Conservation (phyloP, 2,888 invertebrate species). For the Drosophila kuntzei region DNA sequence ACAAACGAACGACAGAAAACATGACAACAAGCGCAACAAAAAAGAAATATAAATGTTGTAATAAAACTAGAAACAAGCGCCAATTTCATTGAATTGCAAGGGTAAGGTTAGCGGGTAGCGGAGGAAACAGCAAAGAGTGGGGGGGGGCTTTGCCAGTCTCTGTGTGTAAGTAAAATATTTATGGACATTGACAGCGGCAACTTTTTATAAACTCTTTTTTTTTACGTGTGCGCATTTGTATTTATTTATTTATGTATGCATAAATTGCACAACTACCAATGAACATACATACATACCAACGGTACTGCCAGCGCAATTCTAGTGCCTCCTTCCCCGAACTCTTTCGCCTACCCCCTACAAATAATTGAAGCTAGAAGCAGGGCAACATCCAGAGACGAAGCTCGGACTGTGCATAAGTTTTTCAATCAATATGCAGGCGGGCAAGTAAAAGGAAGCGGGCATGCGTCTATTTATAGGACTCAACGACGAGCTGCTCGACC, state of each 20-base stretch:
- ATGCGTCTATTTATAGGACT: constrained; percentile 60
- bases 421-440: constrained; percentile 71
- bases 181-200: constrained; percentile 68
- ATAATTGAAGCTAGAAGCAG: constrained; percentile 5
- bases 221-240: constrained; percentile 43
- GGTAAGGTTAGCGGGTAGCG: constrained; percentile 24
- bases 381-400: constrained; percentile 11
- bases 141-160: constrained; percentile 3
- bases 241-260: constrained; percentile 61
- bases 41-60: constrained; percentile 61
- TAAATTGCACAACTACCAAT: constrained; percentile 53
- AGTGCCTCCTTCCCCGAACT: constrained; percentile 1
- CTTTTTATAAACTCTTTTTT: constrained; percentile 60
- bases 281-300: constrained; percentile 15
- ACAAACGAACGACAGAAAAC: constrained; percentile 66
- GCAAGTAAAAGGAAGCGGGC: constrained; percentile 42
- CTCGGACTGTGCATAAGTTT: constrained; percentile 44
- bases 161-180: constrained; percentile 62
- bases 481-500: constrained; percentile 29
- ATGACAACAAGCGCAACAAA: constrained; percentile 69
- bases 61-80: constrained; percentile 77
- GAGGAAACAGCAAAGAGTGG: constrained; percentile 12
- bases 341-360: neutral
- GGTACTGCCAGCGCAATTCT: neutral
- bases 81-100: constrained; percentile 66